Evolutionary conservation across 2,888 invertebrate species (phyloP), one percentile per base, ranked within the genome.

Genomic region (Leucoptera coffeella): DNA sequence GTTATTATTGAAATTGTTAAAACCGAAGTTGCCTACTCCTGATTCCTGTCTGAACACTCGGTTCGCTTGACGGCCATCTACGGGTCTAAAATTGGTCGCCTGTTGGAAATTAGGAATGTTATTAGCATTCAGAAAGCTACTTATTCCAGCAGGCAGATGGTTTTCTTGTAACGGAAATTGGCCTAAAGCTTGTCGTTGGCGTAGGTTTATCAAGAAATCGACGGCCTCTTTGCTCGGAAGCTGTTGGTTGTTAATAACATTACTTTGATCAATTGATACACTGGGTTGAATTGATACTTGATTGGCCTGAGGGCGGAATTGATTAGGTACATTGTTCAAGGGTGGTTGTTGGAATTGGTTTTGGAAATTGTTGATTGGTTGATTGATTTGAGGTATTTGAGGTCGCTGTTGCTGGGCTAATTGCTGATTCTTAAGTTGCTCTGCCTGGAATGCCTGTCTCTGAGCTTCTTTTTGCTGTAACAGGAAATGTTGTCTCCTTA

Each of bases 21-120:
- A 41, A 4, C 80, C 81, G 31, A 81, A 76, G 42, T 84, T 84
- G 3, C 80, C 81, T 2, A 75, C 74, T 6, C 60, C 62, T 31
- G 48, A 60, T 29, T 78, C 78, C 38, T 78, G 76, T 6, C 78
- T 61, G 41, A 77, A 69, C 23, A 73, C 56, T 24, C 75, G 53
- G 29, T 58, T 58, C 15, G 50, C 54, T 38, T 64, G 61, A 35
- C 58, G 62, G 26, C 45, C 48, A 24, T 44, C 47, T 25, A 44
- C 51, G 25, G 46, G 49, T n/a, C 64, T 56, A 22, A 54, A 49
- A 31, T 50, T 54, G 14, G 47, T 31, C 23, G 48, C 46, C 42
- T 61, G 60, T 23, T 55, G 53, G 32, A 62, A 61, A 26, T 39
- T 45, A 33, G 46, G 47, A 15, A 36, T 33, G 4, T 45, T 38